Percentiles rank a stretch among this genome's conserved stretches.
phyloP scores from a whole-genome alignment of 2,888 invertebrate species.

The Aspidiotus rigidus region DNA sequence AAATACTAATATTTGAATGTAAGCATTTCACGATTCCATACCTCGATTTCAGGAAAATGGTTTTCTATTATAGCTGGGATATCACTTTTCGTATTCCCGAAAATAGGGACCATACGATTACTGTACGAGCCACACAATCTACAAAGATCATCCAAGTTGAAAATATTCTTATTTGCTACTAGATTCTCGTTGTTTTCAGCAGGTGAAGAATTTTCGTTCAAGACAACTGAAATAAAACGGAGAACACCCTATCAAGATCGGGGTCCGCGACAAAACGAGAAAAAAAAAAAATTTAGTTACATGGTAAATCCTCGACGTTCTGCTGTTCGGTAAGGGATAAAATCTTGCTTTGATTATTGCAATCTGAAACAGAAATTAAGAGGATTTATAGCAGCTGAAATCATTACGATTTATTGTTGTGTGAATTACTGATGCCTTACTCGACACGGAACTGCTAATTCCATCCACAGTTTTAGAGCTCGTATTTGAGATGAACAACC shows the following conservation, averaged over 20 bases:
- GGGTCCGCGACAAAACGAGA: too few relatives aligned
- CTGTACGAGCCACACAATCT: slow-evolving; percentile 24
- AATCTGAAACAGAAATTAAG: neutral
- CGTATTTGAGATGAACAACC: too few relatives aligned
- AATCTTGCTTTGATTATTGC: slow-evolving; percentile 2
- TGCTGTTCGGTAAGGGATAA: neutral
- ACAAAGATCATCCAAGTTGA: slow-evolving; percentile 20
- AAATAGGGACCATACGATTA: slow-evolving; percentile 20
- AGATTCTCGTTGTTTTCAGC: neutral
- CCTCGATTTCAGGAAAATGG: slow-evolving; percentile 24
- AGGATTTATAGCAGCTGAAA: too few relatives aligned
- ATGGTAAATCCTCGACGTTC: too few relatives aligned
- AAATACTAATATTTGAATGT: neutral
- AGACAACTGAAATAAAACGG: too few relatives aligned
- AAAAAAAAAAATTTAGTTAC: too few relatives aligned
- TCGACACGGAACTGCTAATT: too few relatives aligned
- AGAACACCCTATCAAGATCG: too few relatives aligned
- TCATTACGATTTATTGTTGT: too few relatives aligned
- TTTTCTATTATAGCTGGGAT: slow-evolving; percentile 10
- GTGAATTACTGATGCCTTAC: too few relatives aligned
- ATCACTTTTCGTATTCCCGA: slow-evolving; percentile 10
- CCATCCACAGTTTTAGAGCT: too few relatives aligned
- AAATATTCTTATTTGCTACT: slow-evolving; percentile 6
- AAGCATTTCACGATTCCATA: neutral
- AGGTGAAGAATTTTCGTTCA: too few relatives aligned